Percentiles rank a stretch among this genome's conserved stretches.
phyloP scores from a whole-genome alignment of 2,113 vertebrate species.

The Colossoma macropomum region DNA sequence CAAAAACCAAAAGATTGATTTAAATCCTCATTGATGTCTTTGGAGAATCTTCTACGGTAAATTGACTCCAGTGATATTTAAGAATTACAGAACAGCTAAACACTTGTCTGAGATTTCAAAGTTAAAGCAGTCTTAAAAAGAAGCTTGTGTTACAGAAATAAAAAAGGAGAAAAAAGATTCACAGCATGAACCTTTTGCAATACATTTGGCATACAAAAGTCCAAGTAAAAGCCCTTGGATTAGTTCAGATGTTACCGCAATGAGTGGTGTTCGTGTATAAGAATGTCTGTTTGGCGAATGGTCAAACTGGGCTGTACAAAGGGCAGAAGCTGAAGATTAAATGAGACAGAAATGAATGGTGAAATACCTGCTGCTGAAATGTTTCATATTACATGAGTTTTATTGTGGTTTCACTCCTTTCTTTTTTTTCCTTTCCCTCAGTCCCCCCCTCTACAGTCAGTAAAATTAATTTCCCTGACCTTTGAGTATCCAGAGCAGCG shows the following conservation, averaged over 20 bases:
- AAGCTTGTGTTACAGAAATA: neutral
- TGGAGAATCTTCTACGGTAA: constrained; percentile 17
- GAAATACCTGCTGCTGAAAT: constrained; percentile 47
- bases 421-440: constrained; percentile 39
- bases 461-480: constrained; percentile 74
- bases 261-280: neutral
- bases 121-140: neutral
- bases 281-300: neutral
- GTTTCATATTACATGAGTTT: constrained; percentile 55
- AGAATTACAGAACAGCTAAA: neutral
- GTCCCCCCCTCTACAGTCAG: constrained; percentile 53
- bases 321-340: constrained; percentile 1
- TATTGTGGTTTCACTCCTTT: constrained; percentile 60
- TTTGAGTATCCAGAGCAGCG: constrained; percentile 63
- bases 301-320: constrained; percentile 6
- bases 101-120: neutral
- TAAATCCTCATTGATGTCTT: constrained; percentile 36
- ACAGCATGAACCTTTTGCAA: neutral
- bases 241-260: neutral
- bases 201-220: neutral
- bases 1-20: constrained; percentile 51
- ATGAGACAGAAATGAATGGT: constrained; percentile 48
- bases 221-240: neutral
- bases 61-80: neutral
- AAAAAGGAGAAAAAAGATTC: neutral